Evolutionary conservation across 2,113 vertebrate genomes (phyloP), one percentile per base, ranked within the genome.

Genomic region (Euleptes europaea): DNA sequence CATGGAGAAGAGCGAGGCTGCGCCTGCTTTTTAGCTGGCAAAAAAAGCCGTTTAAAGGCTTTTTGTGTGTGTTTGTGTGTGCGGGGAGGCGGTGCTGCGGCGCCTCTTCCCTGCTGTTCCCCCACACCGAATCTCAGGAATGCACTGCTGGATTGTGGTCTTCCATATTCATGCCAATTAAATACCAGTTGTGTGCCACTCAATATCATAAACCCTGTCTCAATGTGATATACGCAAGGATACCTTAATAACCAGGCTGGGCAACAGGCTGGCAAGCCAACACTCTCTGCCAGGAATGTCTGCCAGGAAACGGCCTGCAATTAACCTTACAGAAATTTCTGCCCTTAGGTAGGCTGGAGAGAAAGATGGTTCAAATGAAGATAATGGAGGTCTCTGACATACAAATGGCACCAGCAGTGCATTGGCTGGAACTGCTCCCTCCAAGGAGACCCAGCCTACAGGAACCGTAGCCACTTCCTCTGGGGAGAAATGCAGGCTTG

Each of bases 301-400:
- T 91, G 77, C 91, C 85, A 94, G 72, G 84, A 67, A 91, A 89
- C 78, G 80, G 89, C 84, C 80, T 82, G 73, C 91, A 95, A 95
- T 84, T 87, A 94, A 93, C 91, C 86, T 89, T 92, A 92, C 84
- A 49, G 89, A 95, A 93, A 89, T 82, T 63, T 42, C 83, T 92
- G 93, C 92, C 94, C 88, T 42, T 38, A 35, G 94, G 93, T 91
- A 88, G 89, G 83, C 86, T 67, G 3, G 74, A 83, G 86, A 92
- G 88, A 94, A 94, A 90, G 93, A 90, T 57, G 75, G 82, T 88
- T 91, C 91, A 93, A 89, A 90, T 87, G 85, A 93, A 95, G 90
- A 88, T 95, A 94, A 95, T 92, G 87, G 86, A 88, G 88, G 94
- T 92, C 90, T 93, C 87, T 92, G 90, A 89, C 92, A 86, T 79